These are phyloP conservation scores for Emydocephalus ijimae DNA, from an alignment of 2,113 vertebrate genomes.

Conservation along the genomic window DNA sequence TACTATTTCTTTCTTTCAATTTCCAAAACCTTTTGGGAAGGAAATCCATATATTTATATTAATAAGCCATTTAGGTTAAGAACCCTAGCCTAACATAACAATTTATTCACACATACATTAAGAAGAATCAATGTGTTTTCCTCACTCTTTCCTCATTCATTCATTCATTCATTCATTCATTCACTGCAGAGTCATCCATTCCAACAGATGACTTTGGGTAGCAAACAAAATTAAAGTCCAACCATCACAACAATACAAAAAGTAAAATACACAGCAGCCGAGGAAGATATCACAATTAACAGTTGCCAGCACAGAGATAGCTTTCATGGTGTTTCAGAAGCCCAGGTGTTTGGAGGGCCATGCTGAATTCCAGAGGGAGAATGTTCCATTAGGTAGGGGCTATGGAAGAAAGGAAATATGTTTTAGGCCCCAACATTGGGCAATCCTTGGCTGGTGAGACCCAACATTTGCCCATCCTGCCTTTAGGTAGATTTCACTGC, in stretches of 20 bases:
- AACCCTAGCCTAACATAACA: conserved; percentile 25
- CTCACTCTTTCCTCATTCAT: background rate
- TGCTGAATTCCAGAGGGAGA: background rate
- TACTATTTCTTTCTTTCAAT: background rate
- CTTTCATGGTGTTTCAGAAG: background rate
- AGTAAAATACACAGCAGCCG: background rate
- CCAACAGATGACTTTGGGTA: background rate
- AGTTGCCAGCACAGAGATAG: background rate
- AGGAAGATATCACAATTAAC: background rate
- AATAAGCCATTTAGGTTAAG: conserved; percentile 45
- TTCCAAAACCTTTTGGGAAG: background rate
- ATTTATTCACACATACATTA: conserved; percentile 11
- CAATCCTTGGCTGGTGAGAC: background rate
- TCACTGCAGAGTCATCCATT: background rate
- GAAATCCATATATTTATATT: conserved; percentile 29
- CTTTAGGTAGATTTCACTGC: conserved; percentile 33
- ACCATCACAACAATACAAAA: background rate
- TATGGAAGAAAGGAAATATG: background rate
- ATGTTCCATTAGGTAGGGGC: background rate
- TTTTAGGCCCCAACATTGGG: background rate
- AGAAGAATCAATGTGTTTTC: background rate
- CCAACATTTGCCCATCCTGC: no score
- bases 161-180: background rate
- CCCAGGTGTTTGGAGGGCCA: background rate
- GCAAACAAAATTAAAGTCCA: background rate